Evolutionary conservation across 2,797 vertebrate species (phyloP).

Genomic region (Myotis findleyi): DNA sequence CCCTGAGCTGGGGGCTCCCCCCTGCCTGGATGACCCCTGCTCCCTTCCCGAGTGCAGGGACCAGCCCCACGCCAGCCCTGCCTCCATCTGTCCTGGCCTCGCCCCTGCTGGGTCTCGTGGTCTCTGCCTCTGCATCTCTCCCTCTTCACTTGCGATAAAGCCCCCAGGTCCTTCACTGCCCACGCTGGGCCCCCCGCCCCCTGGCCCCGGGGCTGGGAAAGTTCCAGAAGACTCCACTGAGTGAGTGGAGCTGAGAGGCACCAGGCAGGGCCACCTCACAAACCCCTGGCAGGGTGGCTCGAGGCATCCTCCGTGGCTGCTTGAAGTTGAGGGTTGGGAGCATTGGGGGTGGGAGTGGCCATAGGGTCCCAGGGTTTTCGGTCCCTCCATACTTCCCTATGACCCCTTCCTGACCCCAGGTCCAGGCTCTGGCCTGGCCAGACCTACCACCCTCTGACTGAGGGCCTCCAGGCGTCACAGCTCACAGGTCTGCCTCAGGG

Average conservation of each 20-base stretch:
- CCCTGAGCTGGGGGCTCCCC: neutral
- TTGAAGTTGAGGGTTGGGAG: slow-evolving; percentile 34
- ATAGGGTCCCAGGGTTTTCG: slow-evolving; percentile 51
- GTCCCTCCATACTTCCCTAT: slow-evolving; percentile 73
- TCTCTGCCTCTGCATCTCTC: slow-evolving; percentile 8
- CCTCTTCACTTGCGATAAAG: slow-evolving; percentile 2
- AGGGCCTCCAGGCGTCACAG: slow-evolving; percentile 38
- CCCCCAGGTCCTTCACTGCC: neutral
- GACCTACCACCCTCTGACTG: slow-evolving; percentile 66
- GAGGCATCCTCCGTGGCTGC: slow-evolving; percentile 25
- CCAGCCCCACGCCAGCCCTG: slow-evolving; percentile 33
- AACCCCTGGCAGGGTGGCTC: slow-evolving; percentile 68
- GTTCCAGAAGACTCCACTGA: slow-evolving; percentile 48
- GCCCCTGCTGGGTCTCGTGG: neutral
- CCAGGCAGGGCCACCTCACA: slow-evolving; percentile 72
- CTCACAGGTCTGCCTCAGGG: neutral
- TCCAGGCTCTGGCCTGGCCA: slow-evolving; percentile 68
- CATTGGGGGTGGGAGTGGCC: slow-evolving; percentile 61
- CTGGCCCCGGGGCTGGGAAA: neutral
- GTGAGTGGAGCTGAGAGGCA: slow-evolving; percentile 39
- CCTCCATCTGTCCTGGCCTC: neutral
- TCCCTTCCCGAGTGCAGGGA: neutral
- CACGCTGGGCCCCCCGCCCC: neutral
- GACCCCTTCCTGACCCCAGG: slow-evolving; percentile 69
- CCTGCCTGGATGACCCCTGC: neutral